Evolutionary conservation across 2,113 vertebrate genomes (phyloP).

Genomic region (Callithrix jacchus): DNA sequence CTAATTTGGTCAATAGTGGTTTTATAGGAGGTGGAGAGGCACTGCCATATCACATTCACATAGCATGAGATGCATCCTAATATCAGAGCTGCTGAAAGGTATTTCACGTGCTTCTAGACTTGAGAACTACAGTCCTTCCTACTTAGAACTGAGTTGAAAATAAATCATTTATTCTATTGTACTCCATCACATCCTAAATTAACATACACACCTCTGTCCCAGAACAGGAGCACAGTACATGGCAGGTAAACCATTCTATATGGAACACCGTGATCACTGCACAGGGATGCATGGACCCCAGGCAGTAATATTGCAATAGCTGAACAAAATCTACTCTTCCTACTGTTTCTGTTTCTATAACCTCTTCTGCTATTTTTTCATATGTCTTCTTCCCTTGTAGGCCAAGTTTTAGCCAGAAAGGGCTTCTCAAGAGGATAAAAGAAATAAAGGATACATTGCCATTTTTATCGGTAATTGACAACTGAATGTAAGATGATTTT

Average conservation of each 20-base stretch:
- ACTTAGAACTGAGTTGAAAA: background rate
- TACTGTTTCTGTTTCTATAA: background rate
- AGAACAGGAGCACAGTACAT: background rate
- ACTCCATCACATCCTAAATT: background rate
- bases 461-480: background rate
- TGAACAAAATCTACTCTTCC: background rate
- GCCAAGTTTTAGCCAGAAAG: background rate
- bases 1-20: background rate
- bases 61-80: background rate
- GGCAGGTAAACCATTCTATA: background rate
- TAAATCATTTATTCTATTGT: background rate
- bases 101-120: background rate
- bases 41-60: background rate
- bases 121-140: background rate
- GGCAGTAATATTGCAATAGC: background rate
- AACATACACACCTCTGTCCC: background rate
- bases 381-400: background rate
- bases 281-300: background rate
- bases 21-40: rapidly evolving
- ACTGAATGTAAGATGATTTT: background rate
- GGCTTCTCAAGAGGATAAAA: background rate
- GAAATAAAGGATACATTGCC: background rate
- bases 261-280: background rate
- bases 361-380: background rate
- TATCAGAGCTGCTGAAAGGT: background rate